phyloP scores from a whole-genome alignment of 2,113 vertebrate species.

The Thamnophis sirtalis region DNA sequence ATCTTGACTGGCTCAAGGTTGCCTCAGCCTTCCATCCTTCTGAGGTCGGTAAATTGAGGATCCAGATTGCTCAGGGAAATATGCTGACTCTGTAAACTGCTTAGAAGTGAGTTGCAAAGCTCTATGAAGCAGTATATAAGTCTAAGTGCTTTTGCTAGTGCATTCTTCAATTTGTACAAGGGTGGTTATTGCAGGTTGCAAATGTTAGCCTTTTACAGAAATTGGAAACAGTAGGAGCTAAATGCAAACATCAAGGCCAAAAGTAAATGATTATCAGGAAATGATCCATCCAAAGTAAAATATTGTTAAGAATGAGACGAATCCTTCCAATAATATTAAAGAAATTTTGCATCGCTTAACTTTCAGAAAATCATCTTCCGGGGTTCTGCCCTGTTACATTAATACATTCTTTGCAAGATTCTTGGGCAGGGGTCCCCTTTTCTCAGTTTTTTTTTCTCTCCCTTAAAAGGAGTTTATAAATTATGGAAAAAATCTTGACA shows the following conservation, averaged over 20 bases:
- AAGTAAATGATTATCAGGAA: background rate
- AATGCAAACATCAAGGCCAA: background rate
- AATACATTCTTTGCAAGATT: conserved; percentile 52
- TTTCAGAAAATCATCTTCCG: background rate
- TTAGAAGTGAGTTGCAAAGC: too few relatives aligned
- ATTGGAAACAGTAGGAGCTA: background rate
- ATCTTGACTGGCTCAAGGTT: too few relatives aligned
- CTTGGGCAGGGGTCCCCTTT: conserved; percentile 31
- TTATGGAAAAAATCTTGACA: conserved; percentile 68
- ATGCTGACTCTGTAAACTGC: too few relatives aligned
- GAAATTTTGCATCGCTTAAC: background rate
- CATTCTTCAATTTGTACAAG: background rate
- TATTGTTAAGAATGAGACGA: background rate
- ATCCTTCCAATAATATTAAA: background rate
- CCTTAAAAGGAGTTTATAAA: conserved; percentile 59
- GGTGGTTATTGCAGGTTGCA: background rate
- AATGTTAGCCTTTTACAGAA: background rate
- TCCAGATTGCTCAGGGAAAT: too few relatives aligned
- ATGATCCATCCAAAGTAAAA: background rate
- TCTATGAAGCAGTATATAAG: too few relatives aligned
- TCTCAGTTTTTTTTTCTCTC: background rate
- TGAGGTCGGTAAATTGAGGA: too few relatives aligned
- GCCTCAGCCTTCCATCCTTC: too few relatives aligned
- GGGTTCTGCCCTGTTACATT: conserved; percentile 45
- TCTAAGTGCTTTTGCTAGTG: too few relatives aligned